These are phyloP conservation scores for Caenorhabditis sp. DNA, from an alignment of 2,888 invertebrate species.

Conservation along the genomic window DNA sequence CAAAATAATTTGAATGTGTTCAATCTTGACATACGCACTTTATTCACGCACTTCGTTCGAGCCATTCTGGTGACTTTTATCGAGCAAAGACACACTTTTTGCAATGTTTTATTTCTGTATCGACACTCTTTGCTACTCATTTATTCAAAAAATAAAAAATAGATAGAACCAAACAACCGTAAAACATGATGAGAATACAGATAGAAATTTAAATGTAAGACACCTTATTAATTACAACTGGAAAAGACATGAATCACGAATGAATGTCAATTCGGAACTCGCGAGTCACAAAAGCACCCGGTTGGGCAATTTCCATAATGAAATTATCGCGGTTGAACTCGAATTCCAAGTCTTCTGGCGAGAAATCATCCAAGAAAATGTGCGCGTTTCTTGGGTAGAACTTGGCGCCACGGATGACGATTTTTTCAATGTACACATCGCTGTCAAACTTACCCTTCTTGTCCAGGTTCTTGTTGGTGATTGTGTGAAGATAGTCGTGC, in stretches of 20 bases:
- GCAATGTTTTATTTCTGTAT: too few relatives aligned
- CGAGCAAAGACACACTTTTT: too few relatives aligned
- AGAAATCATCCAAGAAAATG: slow-evolving; percentile 75
- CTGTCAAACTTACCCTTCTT: slow-evolving; percentile 78
- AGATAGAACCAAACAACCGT: slow-evolving; percentile 7
- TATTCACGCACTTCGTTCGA: too few relatives aligned
- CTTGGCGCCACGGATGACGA: slow-evolving; percentile 80
- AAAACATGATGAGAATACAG: slow-evolving; percentile 25
- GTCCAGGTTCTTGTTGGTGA: slow-evolving; percentile 76
- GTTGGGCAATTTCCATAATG: slow-evolving; percentile 80
- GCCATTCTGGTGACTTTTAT: too few relatives aligned
- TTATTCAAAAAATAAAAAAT: not conserved
- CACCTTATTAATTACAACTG: too few relatives aligned
- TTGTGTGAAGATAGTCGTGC: slow-evolving; percentile 76
- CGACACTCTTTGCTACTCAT: too few relatives aligned
- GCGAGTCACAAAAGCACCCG: slow-evolving; percentile 79
- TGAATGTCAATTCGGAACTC: slow-evolving; percentile 79
- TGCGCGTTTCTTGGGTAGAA: slow-evolving; percentile 80
- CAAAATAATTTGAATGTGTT: too few relatives aligned
- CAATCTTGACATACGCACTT: too few relatives aligned
- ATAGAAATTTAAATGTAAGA: too few relatives aligned
- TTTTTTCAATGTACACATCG: slow-evolving; percentile 81
- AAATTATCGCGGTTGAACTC: slow-evolving; percentile 68
- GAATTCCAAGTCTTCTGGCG: slow-evolving; percentile 68
- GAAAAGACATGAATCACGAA: slow-evolving; percentile 38